A percentile compares a stretch with the other conserved stretches of the same genome.
These are phyloP conservation scores for Lophius piscatorius DNA, from an alignment of 2,113 vertebrate species.

Conservation along the genomic window DNA sequence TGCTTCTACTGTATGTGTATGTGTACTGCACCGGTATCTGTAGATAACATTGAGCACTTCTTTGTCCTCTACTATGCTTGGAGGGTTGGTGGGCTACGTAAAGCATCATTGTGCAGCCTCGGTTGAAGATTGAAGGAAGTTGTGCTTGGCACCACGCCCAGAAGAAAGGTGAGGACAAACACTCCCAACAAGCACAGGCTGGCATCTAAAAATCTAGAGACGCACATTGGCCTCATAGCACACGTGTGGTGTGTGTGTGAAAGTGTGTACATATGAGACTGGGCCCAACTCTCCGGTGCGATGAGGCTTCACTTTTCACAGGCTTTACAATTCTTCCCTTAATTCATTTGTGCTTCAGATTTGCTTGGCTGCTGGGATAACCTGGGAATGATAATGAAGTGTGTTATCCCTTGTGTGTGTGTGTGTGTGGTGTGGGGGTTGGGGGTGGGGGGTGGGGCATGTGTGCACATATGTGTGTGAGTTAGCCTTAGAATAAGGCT, in stretches of 20 bases:
- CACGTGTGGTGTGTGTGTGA: constrained; percentile 4
- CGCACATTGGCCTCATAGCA: constrained; percentile 1
- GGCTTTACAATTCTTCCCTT: constrained; percentile 90
- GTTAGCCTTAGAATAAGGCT: background rate
- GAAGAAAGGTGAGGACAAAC: constrained; percentile 73
- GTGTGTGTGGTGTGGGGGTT: background rate
- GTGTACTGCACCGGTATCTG: no score
- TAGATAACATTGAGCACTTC: no score
- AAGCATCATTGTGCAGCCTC: constrained; percentile 71
- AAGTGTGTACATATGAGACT: constrained; percentile 13
- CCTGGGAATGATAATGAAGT: constrained; percentile 93
- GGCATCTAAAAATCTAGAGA: constrained; percentile 43
- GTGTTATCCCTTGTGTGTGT: no score
- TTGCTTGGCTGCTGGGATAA: constrained; percentile 88
- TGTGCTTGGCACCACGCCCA: constrained; percentile 62
- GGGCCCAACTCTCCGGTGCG: no score
- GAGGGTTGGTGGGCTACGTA: constrained; percentile 83
- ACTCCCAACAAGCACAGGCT: constrained; percentile 40
- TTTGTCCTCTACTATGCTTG: constrained; percentile 80
- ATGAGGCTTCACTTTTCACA: constrained; percentile 88
- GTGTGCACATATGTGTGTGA: no score
- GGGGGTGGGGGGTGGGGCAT: background rate
- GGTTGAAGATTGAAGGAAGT: constrained; percentile 54
- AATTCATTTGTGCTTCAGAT: constrained; percentile 93
- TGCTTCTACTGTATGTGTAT: no score